Percentiles rank a stretch among this genome's conserved stretches.
These are phyloP conservation scores for Harpagifer antarcticus DNA, from an alignment of 2,797 vertebrate species.

Conservation along the genomic window DNA sequence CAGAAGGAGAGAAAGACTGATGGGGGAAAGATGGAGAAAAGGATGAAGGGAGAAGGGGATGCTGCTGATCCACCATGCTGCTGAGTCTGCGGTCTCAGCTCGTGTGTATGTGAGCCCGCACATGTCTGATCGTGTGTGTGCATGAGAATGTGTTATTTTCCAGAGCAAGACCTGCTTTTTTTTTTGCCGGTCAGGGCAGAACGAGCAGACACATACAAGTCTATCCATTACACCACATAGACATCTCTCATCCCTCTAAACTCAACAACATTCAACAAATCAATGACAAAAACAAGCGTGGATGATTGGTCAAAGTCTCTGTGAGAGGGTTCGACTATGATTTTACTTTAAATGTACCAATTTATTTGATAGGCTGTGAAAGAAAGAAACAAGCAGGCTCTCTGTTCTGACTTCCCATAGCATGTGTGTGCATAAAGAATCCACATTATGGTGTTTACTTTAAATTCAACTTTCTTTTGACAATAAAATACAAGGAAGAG, in stretches of 20 bases:
- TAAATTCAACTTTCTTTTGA: background rate
- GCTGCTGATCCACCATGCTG: constrained; percentile 72
- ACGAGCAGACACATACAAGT: constrained; percentile 41
- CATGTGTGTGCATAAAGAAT: background rate
- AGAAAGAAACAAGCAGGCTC: background rate
- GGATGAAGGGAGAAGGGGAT: constrained; percentile 49
- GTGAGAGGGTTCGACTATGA: constrained; percentile 2
- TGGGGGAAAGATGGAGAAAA: constrained; percentile 47
- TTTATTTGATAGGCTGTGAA: constrained; percentile 20
- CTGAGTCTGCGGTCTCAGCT: constrained; percentile 44
- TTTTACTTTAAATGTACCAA: constrained; percentile 14
- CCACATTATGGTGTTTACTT: background rate
- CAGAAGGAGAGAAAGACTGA: constrained; percentile 45
- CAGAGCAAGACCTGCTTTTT: constrained; percentile 30
- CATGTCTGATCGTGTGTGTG: background rate
- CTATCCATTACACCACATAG: constrained; percentile 35
- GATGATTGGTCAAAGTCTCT: constrained; percentile 31
- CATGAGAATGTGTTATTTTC: background rate
- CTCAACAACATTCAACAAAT: constrained; percentile 56
- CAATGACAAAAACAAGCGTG: constrained; percentile 40
- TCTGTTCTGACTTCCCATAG: background rate
- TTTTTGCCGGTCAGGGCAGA: constrained; percentile 51
- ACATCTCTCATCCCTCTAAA: constrained; percentile 43
- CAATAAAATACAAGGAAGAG: background rate
- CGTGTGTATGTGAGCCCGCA: constrained; percentile 8